A percentile compares a stretch with the other conserved stretches of the same genome.
These are phyloP conservation scores for Pelmatolapia mariae DNA, from an alignment of 2,113 vertebrate species.

Conservation along the genomic window DNA sequence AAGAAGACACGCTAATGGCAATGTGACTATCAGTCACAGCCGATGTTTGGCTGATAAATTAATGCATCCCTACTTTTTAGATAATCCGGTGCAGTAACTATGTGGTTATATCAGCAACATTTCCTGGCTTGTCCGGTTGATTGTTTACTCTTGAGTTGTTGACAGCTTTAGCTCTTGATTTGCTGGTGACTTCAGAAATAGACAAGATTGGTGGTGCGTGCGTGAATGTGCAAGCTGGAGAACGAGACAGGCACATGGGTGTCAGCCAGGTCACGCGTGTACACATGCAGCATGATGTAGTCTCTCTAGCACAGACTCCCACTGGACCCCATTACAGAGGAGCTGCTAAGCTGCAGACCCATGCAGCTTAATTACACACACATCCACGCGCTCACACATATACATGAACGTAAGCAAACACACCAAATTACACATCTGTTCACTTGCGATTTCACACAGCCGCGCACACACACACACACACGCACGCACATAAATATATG, in stretches of 20 bases:
- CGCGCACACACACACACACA: neutral
- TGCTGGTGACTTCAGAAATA: conserved; percentile 30
- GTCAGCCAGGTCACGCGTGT: conserved; percentile 59
- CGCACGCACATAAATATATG: conserved; percentile 39
- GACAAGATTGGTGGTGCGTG: conserved; percentile 33
- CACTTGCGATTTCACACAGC: conserved; percentile 25
- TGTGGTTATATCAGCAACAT: neutral
- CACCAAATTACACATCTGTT: conserved; percentile 34
- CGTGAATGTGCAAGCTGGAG: conserved; percentile 23
- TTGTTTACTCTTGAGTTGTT: conserved; percentile 30
- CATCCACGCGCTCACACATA: neutral
- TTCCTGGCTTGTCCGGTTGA: neutral
- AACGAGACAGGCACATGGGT: conserved; percentile 29
- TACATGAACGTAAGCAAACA: neutral
- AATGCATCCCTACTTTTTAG: neutral
- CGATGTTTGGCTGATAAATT: neutral
- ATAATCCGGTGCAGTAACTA: neutral
- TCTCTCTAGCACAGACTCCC: conserved; percentile 57
- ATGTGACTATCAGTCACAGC: neutral
- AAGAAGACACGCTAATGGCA: neutral
- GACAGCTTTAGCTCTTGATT: conserved; percentile 27
- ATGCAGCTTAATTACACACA: conserved; percentile 50
- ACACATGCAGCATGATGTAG: conserved; percentile 32
- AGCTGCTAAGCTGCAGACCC: conserved; percentile 35
- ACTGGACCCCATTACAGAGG: conserved; percentile 70